Evolutionary conservation across 2,888 invertebrate species (phyloP), one percentile per base, ranked within the genome.

Genomic region (Diadegma fenestrale): DNA sequence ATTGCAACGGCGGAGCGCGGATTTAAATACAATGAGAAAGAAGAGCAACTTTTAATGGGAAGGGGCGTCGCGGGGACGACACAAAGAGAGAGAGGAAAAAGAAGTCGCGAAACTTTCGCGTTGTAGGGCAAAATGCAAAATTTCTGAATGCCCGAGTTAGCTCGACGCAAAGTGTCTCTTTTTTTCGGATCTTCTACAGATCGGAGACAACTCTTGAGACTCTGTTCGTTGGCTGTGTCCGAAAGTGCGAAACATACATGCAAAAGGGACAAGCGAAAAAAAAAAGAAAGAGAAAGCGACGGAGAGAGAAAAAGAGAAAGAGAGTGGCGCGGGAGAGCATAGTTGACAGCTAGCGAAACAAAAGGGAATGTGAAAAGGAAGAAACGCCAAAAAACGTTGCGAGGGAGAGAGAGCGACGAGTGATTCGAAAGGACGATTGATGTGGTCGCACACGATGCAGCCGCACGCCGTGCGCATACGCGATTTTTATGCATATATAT

Each of bases 371-470:
- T 79, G 63, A 78, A 61, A 64, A 79, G 51, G 58, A 64, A 82
- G 82, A 79, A 86, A 82, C 41, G 19, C 64, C 78, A 84, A 75
- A 79, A 85, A 73, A 51, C 78, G 84, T 76, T 76, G 77, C 69
- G 51, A 54, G 83, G 72, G 63, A 66, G 51, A 80, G 80, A 85
- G 82, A 79, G 82, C 80, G 86, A 85, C 69, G 66, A 85, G 86
- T 87, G 90, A 91, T 89, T 90, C 89, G 90, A 91, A 90, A 89
- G 89, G 91, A 89, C 88, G 93, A 93, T 94, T 93, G 93, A 94
- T 93, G 93, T 90, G 93, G 90, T 93, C 93, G 89, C 93, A 94
- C 93, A 93, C 93, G 93, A 93, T 91, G 93, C 92, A 90, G 90
- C 90, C 88, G 92, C 79, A 90, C 92, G 90, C 90, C 89, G 87